These are phyloP conservation scores for Anorthoa munda DNA, from an alignment of 2,888 invertebrate species.

Conservation along the genomic window DNA sequence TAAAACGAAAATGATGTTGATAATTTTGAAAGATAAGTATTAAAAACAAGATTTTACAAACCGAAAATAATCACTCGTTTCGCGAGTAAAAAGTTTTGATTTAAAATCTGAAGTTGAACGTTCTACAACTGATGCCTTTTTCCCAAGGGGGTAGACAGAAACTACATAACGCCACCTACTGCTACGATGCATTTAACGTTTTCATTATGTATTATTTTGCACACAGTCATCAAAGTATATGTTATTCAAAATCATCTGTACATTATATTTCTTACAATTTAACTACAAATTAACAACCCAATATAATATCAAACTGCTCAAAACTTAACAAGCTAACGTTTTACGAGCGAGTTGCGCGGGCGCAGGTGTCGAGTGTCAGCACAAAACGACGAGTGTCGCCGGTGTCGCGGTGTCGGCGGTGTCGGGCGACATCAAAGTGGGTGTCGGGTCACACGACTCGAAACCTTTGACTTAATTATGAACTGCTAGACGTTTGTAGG, in stretches of 20 bases:
- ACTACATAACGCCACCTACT: too few relatives aligned
- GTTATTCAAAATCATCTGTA: neutral
- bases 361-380: conserved; percentile 55
- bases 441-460: conserved; percentile 70
- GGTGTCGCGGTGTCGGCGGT: conserved; percentile 32
- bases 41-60: too few relatives aligned
- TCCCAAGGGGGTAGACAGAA: too few relatives aligned
- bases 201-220: neutral
- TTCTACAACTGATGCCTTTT: too few relatives aligned
- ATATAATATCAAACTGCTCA: conserved; percentile 56
- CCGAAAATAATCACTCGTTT: neutral
- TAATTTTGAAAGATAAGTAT: neutral
- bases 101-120: neutral
- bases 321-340: conserved; percentile 73
- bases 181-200: too few relatives aligned
- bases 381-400: conserved; percentile 58
- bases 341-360: conserved; percentile 66
- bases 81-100: neutral
- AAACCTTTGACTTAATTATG: conserved; percentile 56
- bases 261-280: neutral
- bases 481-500: conserved; percentile 29
- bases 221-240: neutral
- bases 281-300: conserved; percentile 30
- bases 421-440: conserved; percentile 69
- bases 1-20: neutral